These are phyloP conservation scores for Phycodurus eques DNA, from an alignment of 2,113 vertebrate genomes.

Conservation along the genomic window DNA sequence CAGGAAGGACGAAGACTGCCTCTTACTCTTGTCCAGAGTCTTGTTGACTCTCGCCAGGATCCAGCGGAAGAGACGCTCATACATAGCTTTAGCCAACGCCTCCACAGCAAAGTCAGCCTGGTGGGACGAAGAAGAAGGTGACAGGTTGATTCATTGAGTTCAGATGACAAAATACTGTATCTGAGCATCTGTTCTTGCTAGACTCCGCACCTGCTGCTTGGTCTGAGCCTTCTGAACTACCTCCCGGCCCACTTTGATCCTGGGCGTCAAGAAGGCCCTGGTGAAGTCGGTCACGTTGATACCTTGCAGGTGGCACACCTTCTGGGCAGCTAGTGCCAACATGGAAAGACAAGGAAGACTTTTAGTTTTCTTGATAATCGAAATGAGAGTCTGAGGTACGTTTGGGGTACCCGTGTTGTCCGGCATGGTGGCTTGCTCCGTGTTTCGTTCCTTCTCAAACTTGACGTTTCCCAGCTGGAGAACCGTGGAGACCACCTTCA, in stretches of 20 bases:
- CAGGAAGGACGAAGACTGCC: conserved; percentile 88
- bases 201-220: conserved; percentile 85
- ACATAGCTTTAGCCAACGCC: conserved; percentile 92
- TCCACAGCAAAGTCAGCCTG: conserved; percentile 92
- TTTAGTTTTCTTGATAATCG: background rate
- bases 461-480: conserved; percentile 91
- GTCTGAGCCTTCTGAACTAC: conserved; percentile 97
- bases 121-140: background rate
- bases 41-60: conserved; percentile 90
- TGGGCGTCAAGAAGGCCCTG: conserved; percentile 86
- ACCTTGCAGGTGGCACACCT: conserved; percentile 92
- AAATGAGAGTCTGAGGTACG: background rate
- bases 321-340: conserved; percentile 83
- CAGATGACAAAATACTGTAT: background rate
- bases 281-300: conserved; percentile 95
- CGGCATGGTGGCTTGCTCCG: conserved; percentile 93
- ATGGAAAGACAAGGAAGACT: background rate
- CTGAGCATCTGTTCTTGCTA: background rate
- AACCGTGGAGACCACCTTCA: conserved; percentile 90
- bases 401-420: conserved; percentile 84
- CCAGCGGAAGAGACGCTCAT: conserved; percentile 92
- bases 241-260: conserved; percentile 94
- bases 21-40: conserved; percentile 92
- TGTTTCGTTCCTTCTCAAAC: conserved; percentile 95
- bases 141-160: background rate